Evolutionary conservation across 2,113 vertebrate genomes (phyloP), one percentile per base, ranked within the genome.

Genomic region (Epinephelus fuscoguttatus): DNA sequence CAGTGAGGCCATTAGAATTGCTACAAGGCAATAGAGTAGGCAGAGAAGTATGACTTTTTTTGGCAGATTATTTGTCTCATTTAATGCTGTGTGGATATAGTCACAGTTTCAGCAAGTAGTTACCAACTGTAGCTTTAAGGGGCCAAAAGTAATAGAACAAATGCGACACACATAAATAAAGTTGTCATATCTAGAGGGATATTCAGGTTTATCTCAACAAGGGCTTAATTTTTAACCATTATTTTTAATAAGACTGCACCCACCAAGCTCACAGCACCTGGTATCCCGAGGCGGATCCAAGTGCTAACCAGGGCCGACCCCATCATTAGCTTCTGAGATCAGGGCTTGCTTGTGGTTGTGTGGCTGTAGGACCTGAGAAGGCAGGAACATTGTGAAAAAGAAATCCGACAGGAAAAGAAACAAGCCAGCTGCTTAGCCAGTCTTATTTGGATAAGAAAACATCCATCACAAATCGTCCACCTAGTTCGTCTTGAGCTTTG

Each of bases 381-480:
- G 11, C 13, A 23, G 25, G 10, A 14, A 57, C 69, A 37, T 59
- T 1, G 13, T 55, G 37, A 17, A 49, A 52, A 78, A 60, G 18
- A 55, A 3, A 17, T 79, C 52, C 50, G 53, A 33, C 27, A 33
- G 64, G 60, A 42, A 1, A 55, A 73, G 53, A 49, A 60, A 49
- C 52, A 47, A 9, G 42, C 4, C 10, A n/a, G 42, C 27, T 27
- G n/a, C n/a, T 55, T 52, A 64, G 13, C 27, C 13, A 49, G 11
- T 80, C 15, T 45, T 27, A 37, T 57, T 56, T 63, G 57, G 70
- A 70, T 17, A 23, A 50, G 42, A 59, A 62, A 40, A 30, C 73
- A 53, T 75, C 60, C 74, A 18, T 57, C 52, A 17, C 33, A 49
- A 25, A 61, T 25, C 7, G 1, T 25, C 17, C n/a, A 2, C 25